Conservation (phyloP, 2,113 vertebrate genomes). For the Nesoenas mayeri region DNA sequence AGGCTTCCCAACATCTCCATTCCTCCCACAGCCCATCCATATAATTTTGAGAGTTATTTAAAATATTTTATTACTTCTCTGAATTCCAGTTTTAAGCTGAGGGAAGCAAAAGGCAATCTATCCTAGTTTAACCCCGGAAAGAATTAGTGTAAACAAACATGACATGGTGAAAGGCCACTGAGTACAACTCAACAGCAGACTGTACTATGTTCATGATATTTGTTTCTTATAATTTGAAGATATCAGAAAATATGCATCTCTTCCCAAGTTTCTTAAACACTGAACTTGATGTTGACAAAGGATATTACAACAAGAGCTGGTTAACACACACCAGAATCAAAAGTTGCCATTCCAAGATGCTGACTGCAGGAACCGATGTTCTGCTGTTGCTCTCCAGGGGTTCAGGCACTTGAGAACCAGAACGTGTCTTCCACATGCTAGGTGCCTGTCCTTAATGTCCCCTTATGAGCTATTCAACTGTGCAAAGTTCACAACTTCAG, state of each 20-base stretch:
- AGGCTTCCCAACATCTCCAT: not conserved
- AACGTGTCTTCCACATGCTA: not conserved
- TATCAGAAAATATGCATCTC: fast-evolving
- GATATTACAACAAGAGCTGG: not conserved
- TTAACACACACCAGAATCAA: not conserved
- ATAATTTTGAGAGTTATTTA: not conserved
- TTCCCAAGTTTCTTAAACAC: not conserved
- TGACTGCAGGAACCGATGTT: not conserved
- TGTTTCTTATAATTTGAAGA: not conserved
- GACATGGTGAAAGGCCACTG: not conserved
- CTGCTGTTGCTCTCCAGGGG: not conserved
- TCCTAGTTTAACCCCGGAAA: not conserved
- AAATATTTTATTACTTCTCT: not conserved
- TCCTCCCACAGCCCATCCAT: not conserved
- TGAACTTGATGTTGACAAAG: not conserved
- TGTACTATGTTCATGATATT: not conserved
- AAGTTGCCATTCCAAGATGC: not conserved
- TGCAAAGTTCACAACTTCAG: fast-evolving
- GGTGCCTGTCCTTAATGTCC: not conserved
- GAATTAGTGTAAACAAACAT: not conserved
- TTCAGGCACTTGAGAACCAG: not conserved
- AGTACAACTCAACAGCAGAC: not conserved
- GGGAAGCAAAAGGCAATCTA: not conserved
- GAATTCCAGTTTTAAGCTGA: not conserved
- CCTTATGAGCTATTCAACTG: not conserved